Evolutionary conservation across 2,113 vertebrate species (phyloP), one percentile per base, ranked within the genome.

Genomic region (Rhinolophus sinicus): DNA sequence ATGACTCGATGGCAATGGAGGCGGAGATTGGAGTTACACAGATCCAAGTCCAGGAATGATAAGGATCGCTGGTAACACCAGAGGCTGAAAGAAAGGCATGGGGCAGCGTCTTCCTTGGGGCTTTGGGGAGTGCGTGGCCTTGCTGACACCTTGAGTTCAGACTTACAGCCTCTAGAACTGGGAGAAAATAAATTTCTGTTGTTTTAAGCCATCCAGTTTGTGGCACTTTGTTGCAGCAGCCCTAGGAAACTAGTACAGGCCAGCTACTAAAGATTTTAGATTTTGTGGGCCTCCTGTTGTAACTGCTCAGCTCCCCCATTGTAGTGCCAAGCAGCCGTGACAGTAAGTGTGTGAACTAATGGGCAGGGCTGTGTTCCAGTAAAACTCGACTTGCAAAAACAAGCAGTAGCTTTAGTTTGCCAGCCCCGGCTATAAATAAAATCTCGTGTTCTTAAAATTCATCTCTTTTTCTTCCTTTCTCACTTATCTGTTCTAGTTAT

Each of bases 321-420:
- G 5, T 28, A 67, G 33, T 77, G 24, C 11, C 18, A 91, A 65
- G 87, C 21, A 75, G 76, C 82, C 70, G 24, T 77, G 86, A 22
- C n/a, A 26, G 14, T 75, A 38, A 13, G 47, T 11, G 11, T 0
- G 7, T 90, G 67, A 82, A 38, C 1, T 75, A 44, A 38, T 70
- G 33, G 87, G 6, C 21, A 24, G 70, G 30, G 24, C 30, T 69
- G 14, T 81, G 7, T 93, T 90, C 26, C 62, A 83, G 0, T 73
- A 47, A 94, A 82, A 89, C 52, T 73, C 85, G 65, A 52, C 75
- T 80, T 76, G 40, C 52, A 87, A 76, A 81, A 80, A n/a, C 16
- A 56, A n/a, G 19, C 38, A 91, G 22, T 1, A 4, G 50, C 24
- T 26, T 90, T 38, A 30, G 44, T 82, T 65, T 86, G 60, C 13